Evolutionary conservation across 1,140 invertebrate genomes (phyloP), one percentile per base, ranked within the genome.

Genomic region (Leguminivora glycinivorella): DNA sequence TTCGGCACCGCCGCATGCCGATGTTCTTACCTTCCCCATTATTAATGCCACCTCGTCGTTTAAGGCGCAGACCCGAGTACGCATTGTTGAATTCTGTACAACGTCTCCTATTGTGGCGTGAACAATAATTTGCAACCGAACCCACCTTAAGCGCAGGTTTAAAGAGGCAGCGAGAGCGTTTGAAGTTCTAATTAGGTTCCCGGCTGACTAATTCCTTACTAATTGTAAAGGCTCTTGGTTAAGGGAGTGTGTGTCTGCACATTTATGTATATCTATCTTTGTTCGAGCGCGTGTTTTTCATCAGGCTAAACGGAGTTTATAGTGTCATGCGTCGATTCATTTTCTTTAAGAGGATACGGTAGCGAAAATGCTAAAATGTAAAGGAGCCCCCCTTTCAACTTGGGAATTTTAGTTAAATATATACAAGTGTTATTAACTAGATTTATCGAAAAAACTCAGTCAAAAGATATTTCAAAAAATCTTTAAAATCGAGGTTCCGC

Each of bases 41-140:
- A 82, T 80, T 82, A 82, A 82, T 77, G 79, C 75, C 75, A 81
- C 75, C 77, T 74, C 74, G 78, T 82, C 80, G 80, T 83, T 83
- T 83, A 83, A 83, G 80, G 80, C 76, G 52, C 70, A 69, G 72
- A 70, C 63, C 69, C 77, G 68, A 73, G 74, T 72, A 80, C 74
- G 77, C 76, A 80, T 81, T 83, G 79, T 81, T 76, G 73, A 71
- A 68, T 72, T 72, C 69, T 83, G 77, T 80, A 81, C 77, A 34
- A 68, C 71, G 74, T 82, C 77, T 75, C 73, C 83, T 75, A 84
- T 84, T 85, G 79, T 83, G 76, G 80, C 76, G 79, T 79, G 78
- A 84, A 85, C 81, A 83, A 84, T 85, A 87, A 87, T 89, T 87
- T 87, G 83, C 82, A 89, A 85, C 80, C 73, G 82, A 87, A 86